Percentiles rank a stretch among this genome's conserved stretches.
These are phyloP conservation scores for Dromiciops gliroides DNA, from an alignment of 2,113 vertebrate species.

Conservation along the genomic window DNA sequence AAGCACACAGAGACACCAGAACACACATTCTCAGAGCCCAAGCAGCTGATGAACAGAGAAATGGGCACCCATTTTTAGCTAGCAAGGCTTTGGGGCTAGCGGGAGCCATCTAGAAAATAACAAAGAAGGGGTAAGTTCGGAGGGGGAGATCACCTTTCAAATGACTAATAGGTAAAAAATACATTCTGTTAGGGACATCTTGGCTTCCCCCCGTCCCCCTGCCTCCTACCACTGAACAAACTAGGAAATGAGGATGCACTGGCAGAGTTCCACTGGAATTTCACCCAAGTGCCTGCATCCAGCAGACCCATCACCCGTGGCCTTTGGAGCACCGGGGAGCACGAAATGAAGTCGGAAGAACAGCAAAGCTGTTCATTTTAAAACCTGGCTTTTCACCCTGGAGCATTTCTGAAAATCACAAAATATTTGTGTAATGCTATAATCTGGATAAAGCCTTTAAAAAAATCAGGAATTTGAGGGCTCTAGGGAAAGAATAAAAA, in stretches of 20 bases:
- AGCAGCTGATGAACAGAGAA: conserved; percentile 84
- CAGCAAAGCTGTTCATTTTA: conserved; percentile 33
- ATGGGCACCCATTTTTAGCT: conserved; percentile 83
- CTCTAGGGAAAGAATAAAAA: conserved; percentile 46
- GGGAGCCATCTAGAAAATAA: conserved; percentile 69
- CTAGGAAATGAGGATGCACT: conserved; percentile 69
- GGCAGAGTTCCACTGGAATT: conserved; percentile 45
- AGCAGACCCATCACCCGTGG: conserved; percentile 23
- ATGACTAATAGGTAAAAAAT: conserved; percentile 34
- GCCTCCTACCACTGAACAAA: conserved; percentile 38
- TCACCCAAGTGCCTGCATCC: conserved; percentile 43
- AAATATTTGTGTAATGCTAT: conserved; percentile 68
- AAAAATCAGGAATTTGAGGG: conserved; percentile 67
- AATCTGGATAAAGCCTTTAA: conserved; percentile 72
- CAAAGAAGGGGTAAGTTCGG: conserved; percentile 20
- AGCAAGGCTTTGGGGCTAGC: conserved; percentile 77
- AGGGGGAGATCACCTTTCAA: background rate
- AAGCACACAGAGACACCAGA: conserved; percentile 87
- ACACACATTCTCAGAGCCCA: conserved; percentile 85
- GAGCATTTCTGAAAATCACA: conserved; percentile 68
- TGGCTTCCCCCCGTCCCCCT: background rate
- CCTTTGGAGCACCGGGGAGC: conserved; percentile 41
- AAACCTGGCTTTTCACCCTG: conserved; percentile 72
- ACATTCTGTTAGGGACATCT: conserved; percentile 4
- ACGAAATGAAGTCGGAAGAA: conserved; percentile 45